phyloP scores from a whole-genome alignment of 2,888 invertebrate species.

The Conus canariensis region DNA sequence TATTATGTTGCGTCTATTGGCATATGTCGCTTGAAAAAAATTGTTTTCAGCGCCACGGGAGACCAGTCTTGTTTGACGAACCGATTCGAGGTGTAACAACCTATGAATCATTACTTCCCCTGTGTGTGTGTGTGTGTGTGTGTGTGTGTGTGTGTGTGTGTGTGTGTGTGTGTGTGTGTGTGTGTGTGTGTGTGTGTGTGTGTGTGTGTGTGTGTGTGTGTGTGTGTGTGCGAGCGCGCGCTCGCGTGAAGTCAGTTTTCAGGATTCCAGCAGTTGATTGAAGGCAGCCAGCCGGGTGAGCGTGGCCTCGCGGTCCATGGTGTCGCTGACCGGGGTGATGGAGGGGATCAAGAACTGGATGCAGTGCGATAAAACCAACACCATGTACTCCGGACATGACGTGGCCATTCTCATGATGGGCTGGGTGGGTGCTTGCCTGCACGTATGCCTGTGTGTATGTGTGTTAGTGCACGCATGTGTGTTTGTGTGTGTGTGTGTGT shows the following conservation, averaged over 20 bases:
- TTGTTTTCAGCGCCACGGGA: too few relatives aligned
- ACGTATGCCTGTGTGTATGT: too few relatives aligned
- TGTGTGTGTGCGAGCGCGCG: too few relatives aligned
- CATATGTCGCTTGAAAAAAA: too few relatives aligned
- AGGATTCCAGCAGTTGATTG: conserved; percentile 69
- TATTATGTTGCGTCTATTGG: too few relatives aligned
- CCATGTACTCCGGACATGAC: conserved; percentile 60
- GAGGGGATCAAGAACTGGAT: conserved; percentile 51
- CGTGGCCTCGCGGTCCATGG: conserved; percentile 55
- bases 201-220: too few relatives aligned
- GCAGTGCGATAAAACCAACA: conserved; percentile 42
- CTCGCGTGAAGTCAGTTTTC: conserved; percentile 15
- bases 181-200: neutral
- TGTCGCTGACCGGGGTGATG: conserved; percentile 66
- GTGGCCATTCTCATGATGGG: conserved; percentile 66
- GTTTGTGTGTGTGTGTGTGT: too few relatives aligned
- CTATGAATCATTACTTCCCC: too few relatives aligned
- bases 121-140: neutral
- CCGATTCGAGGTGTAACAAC: too few relatives aligned
- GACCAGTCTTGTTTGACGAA: too few relatives aligned
- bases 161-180: neutral
- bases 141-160: conserved; percentile 30
- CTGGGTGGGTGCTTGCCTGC: conserved; percentile 38
- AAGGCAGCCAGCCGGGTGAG: conserved; percentile 64
- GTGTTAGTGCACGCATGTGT: too few relatives aligned